Percentiles rank a stretch among this genome's conserved stretches.
Conservation (phyloP, 2,113 vertebrate genomes). For the Poicephalus gulielmi region DNA sequence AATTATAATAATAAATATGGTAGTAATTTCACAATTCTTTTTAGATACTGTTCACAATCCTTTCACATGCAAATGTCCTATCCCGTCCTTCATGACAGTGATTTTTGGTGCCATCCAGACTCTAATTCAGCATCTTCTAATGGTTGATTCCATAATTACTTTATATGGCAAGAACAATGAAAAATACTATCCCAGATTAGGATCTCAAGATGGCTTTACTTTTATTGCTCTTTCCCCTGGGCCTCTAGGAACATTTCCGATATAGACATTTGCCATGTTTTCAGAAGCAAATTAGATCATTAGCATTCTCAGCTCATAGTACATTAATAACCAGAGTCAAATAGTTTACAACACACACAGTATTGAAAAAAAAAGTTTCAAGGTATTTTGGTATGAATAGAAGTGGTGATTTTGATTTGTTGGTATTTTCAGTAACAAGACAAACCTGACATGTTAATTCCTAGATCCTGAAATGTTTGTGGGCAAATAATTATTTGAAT, state of each 20-base stretch:
- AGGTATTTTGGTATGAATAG: not conserved
- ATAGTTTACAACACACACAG: not conserved
- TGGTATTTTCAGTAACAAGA: not conserved
- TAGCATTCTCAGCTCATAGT: not conserved
- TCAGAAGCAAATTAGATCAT: conserved; percentile 8
- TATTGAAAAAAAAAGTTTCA: not conserved
- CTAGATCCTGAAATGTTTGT: not conserved
- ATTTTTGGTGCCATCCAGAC: conserved; percentile 75
- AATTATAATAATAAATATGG: conserved; percentile 86
- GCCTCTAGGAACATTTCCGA: not conserved
- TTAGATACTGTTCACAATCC: conserved; percentile 70
- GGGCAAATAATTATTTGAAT: not conserved
- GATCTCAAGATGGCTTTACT: conserved; percentile 36
- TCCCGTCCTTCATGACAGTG: conserved; percentile 72
- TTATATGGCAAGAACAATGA: conserved; percentile 52
- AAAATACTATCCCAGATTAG: conserved; percentile 57
- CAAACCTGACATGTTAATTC: not conserved
- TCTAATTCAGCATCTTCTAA: conserved; percentile 72
- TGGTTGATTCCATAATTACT: conserved; percentile 74
- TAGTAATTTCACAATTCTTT: conserved; percentile 82
- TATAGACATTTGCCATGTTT: not conserved
- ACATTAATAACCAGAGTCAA: not conserved
- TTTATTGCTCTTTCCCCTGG: not conserved
- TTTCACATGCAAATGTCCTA: conserved; percentile 81
- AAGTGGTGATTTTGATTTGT: not conserved